Evolutionary conservation across 2,888 invertebrate species (phyloP).

Genomic region (Drosophila greeni): DNA sequence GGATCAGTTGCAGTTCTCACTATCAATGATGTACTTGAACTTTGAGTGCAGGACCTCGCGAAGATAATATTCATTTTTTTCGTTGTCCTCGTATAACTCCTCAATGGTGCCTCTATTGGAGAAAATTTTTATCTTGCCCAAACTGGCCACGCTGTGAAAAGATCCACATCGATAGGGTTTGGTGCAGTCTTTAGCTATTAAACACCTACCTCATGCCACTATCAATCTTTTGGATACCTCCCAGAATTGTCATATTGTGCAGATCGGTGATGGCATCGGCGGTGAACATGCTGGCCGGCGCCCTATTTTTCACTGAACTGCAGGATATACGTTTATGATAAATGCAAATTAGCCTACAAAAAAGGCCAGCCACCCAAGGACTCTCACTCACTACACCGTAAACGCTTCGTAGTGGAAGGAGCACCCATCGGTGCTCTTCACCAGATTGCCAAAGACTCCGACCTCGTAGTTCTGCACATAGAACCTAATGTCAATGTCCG

Average conservation of each 20-base stretch:
- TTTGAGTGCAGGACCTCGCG: conserved; percentile 48
- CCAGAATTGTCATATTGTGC: conserved; percentile 44
- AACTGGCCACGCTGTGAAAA: conserved; percentile 47
- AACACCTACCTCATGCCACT: conserved; percentile 48
- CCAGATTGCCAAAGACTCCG: conserved; percentile 66
- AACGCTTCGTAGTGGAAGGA: conserved; percentile 27
- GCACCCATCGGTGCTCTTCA: conserved; percentile 36
- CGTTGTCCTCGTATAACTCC: not conserved
- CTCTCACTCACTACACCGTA: conserved; percentile 49
- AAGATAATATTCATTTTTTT: conserved; percentile 39
- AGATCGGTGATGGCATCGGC: conserved; percentile 52
- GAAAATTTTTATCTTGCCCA: conserved; percentile 34
- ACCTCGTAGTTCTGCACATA: conserved; percentile 67
- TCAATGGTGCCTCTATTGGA: conserved; percentile 41
- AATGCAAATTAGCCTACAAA: not conserved
- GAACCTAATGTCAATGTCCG: conserved; percentile 55
- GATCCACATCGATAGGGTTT: not conserved
- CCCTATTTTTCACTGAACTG: conserved; percentile 48
- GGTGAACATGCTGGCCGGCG: conserved; percentile 48
- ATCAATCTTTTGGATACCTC: conserved; percentile 46
- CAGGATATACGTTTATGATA: not conserved
- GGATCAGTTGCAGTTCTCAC: conserved; percentile 34
- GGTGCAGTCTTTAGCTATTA: not conserved
- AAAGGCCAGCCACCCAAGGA: no score
- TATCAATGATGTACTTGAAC: conserved; percentile 45